Evolutionary conservation across 2,113 vertebrate genomes (phyloP).

Genomic region (Camelus bactrianus): DNA sequence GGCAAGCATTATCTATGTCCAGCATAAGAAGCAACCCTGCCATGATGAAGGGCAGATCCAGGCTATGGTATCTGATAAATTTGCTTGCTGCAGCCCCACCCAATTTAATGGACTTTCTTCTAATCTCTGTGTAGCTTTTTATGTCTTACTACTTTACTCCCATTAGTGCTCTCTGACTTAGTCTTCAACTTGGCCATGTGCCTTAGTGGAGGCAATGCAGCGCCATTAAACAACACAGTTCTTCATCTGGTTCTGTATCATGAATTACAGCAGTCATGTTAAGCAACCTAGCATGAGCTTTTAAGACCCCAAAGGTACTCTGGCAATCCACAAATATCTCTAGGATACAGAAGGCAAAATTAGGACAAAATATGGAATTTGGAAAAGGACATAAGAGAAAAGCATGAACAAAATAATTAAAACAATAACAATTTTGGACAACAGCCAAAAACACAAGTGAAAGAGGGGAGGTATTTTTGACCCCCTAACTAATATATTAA

Average conservation of each 20-base stretch:
- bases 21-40: not conserved
- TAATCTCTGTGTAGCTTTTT: not conserved
- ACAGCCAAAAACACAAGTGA: not conserved
- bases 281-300: not conserved
- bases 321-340: not conserved
- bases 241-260: not conserved
- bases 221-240: not conserved
- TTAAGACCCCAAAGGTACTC: not conserved
- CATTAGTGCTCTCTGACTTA: not conserved
- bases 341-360: not conserved
- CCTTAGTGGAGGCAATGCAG: not conserved
- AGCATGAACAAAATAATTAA: not conserved
- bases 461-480: not conserved
- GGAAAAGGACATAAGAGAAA: not conserved
- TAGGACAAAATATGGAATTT: not conserved
- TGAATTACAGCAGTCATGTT: not conserved
- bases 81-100: not conserved
- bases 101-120: not conserved
- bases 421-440: not conserved
- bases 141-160: not conserved
- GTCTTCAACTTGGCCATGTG: not conserved
- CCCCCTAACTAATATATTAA: not conserved
- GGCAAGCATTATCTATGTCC: not conserved
- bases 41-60: not conserved
- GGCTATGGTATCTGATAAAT: not conserved